A percentile compares a stretch with the other conserved stretches of the same genome.
These are phyloP conservation scores for Spialia ferax DNA, from an alignment of 2,888 invertebrate genomes.

Conservation along the genomic window DNA sequence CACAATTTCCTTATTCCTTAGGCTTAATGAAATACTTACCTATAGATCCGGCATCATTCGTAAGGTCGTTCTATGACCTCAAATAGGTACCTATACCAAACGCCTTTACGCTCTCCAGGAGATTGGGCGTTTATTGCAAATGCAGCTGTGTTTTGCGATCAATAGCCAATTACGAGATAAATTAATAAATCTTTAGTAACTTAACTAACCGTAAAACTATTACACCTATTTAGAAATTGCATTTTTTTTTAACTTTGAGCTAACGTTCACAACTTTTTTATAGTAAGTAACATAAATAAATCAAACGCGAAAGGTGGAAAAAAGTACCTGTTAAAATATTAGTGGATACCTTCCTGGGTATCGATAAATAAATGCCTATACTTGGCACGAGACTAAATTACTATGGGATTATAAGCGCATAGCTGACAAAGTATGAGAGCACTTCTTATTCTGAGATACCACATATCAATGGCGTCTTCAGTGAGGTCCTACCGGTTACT, in stretches of 20 bases:
- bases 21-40: too few species aligned
- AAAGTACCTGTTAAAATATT: too few species aligned
- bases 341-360: too few species aligned
- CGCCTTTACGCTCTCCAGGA: constrained; percentile 34
- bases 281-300: too few species aligned
- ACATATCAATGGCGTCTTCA: constrained; percentile 19
- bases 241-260: background rate
- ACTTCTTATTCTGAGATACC: background rate
- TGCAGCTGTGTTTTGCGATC: constrained; percentile 11
- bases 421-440: constrained; percentile 12
- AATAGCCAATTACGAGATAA: constrained; percentile 14
- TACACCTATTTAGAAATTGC: background rate
- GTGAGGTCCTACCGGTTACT: constrained; percentile 20
- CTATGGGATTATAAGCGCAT: background rate
- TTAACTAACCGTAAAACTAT: constrained; percentile 1
- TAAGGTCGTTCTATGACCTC: constrained; percentile 68
- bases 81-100: constrained; percentile 16
- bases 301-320: too few species aligned
- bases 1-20: too few species aligned
- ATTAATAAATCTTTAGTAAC: constrained; percentile 11
- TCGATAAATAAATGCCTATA: too few species aligned
- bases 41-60: constrained; percentile 61
- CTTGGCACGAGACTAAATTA: background rate
- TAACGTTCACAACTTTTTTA: background rate
- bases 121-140: constrained; percentile 11